phyloP scores from a whole-genome alignment of 2,888 invertebrate genomes.

The Leuctra nigra region DNA sequence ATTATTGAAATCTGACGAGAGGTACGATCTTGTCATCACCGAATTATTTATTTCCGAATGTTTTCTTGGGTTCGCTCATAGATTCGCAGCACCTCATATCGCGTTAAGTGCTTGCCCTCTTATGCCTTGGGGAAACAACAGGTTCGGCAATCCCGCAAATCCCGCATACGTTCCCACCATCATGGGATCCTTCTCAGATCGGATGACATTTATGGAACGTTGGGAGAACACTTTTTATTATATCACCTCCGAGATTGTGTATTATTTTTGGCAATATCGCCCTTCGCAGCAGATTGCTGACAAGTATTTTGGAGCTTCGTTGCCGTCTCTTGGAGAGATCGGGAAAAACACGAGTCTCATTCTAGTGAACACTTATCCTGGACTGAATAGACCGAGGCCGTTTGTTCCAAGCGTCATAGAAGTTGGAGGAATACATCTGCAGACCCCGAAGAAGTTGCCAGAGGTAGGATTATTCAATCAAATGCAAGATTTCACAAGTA shows the following conservation, averaged over 20 bases:
- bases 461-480: no score
- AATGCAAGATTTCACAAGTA: no score
- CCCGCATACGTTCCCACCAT: slow-evolving; percentile 48
- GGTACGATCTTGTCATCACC: slow-evolving; percentile 59
- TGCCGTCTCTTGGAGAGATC: slow-evolving; percentile 49
- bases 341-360: slow-evolving; percentile 49
- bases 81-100: slow-evolving; percentile 50
- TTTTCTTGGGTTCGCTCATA: slow-evolving; percentile 56
- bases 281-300: slow-evolving; percentile 22
- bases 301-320: slow-evolving; percentile 36
- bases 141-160: slow-evolving; percentile 52
- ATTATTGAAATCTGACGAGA: slow-evolving; percentile 26
- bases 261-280: slow-evolving; percentile 33
- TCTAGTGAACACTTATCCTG: slow-evolving; percentile 54
- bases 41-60: slow-evolving; percentile 70
- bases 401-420: slow-evolving; percentile 28
- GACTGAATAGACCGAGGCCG: slow-evolving; percentile 44
- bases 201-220: slow-evolving; percentile 23
- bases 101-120: slow-evolving; percentile 50
- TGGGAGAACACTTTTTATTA: slow-evolving; percentile 14
- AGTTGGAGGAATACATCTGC: slow-evolving; percentile 25
- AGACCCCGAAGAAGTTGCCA: slow-evolving; percentile 19
- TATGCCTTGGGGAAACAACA: slow-evolving; percentile 53
- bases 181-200: slow-evolving; percentile 38
- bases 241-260: slow-evolving; percentile 33